A percentile compares a stretch with the other conserved stretches of the same genome.
Evolutionary conservation across 2,888 invertebrate species (phyloP).

Genomic region (Tipula confusa): DNA sequence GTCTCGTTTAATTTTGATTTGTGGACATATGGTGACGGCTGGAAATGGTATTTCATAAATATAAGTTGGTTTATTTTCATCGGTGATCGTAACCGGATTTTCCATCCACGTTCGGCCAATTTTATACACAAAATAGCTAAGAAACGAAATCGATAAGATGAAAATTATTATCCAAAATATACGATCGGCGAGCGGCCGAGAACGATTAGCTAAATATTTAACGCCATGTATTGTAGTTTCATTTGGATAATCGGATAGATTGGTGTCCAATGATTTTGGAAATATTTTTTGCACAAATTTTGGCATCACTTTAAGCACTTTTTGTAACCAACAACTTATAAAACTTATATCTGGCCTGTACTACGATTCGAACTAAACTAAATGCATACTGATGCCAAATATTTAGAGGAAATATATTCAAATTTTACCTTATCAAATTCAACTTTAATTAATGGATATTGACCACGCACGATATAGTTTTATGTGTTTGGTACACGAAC

Average conservation of each 20-base stretch:
- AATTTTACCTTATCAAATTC: no score
- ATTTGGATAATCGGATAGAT: slow-evolving; percentile 36
- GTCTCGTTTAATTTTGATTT: slow-evolving; percentile 45
- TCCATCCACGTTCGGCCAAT: slow-evolving; percentile 45
- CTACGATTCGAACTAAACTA: no score
- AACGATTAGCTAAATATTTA: slow-evolving; percentile 45
- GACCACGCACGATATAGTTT: no score
- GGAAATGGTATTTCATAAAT: slow-evolving; percentile 46
- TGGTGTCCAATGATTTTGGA: slow-evolving; percentile 43
- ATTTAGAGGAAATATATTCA: no score
- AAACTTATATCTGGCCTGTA: no score
- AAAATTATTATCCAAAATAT: slow-evolving; percentile 45
- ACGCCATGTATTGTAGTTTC: neutral
- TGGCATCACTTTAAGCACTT: neutral
- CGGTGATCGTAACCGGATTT: slow-evolving; percentile 45
- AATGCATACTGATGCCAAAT: no score
- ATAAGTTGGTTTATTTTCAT: slow-evolving; percentile 46
- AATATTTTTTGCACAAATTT: slow-evolving; percentile 32
- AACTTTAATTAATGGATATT: no score
- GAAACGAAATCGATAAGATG: slow-evolving; percentile 43
- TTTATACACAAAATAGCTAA: slow-evolving; percentile 43
- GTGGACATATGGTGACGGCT: slow-evolving; percentile 46
- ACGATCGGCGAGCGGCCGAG: slow-evolving; percentile 46
- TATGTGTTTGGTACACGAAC: no score
- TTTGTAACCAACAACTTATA: no score